Conservation (phyloP, 2,797 vertebrate genomes). For the Chaetodon trifasciatus region DNA sequence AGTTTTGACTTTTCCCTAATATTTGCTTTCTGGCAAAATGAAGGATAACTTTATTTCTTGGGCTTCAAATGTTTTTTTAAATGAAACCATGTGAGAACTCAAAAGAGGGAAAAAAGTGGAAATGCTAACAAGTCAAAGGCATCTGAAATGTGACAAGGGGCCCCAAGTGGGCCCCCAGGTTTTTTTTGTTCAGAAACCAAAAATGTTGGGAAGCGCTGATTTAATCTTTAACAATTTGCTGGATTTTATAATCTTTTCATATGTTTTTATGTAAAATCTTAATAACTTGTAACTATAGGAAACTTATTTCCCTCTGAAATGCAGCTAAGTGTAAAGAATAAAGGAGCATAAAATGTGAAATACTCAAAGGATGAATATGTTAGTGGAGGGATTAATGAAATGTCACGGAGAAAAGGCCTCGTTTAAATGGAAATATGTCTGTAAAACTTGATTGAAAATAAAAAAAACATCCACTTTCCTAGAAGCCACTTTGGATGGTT, state of each 20-base stretch:
- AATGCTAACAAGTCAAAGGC: neutral
- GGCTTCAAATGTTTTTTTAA: constrained; percentile 5
- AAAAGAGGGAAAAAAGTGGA: neutral
- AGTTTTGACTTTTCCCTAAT: constrained; percentile 18
- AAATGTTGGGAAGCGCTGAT: neutral
- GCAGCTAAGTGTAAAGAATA: too few relatives aligned
- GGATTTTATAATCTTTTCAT: neutral
- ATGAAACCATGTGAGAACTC: constrained; percentile 5
- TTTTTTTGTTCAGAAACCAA: neutral
- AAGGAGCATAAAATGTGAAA: neutral
- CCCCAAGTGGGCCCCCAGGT: neutral
- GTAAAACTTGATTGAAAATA: neutral
- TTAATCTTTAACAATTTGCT: neutral
- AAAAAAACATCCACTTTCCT: neutral
- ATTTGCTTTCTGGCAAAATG: constrained; percentile 10
- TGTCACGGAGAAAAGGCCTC: neutral
- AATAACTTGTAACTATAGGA: neutral
- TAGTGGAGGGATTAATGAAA: neutral
- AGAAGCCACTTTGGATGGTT: constrained; percentile 13
- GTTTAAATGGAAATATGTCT: neutral
- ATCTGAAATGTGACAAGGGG: neutral
- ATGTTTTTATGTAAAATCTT: neutral
- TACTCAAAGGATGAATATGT: neutral
- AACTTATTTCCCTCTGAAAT: neutral
- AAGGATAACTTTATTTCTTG: neutral